A percentile compares a stretch with the other conserved stretches of the same genome.
These are phyloP conservation scores for Andrena praecox DNA, from an alignment of 2,888 invertebrate species.

Conservation along the genomic window DNA sequence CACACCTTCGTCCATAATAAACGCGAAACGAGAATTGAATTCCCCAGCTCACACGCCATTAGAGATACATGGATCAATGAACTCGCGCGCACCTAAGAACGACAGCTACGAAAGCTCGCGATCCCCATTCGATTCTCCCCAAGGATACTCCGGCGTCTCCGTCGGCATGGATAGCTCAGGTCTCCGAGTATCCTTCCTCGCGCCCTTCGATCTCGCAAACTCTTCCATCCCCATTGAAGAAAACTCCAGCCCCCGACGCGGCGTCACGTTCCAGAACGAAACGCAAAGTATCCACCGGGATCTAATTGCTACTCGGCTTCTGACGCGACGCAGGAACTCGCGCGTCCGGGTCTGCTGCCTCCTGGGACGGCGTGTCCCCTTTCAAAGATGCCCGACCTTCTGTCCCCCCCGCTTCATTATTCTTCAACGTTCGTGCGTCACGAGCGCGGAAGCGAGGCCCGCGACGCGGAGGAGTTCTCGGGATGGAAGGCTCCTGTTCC, in stretches of 20 bases:
- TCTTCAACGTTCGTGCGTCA: constrained; percentile 23
- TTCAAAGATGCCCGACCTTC: constrained; percentile 31
- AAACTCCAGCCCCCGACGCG: not conserved
- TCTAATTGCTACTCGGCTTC: constrained; percentile 32
- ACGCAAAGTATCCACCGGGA: not conserved
- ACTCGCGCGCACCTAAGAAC: too few relatives aligned
- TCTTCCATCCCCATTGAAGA: too few relatives aligned
- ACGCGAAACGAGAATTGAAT: too few relatives aligned
- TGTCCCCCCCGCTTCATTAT: constrained; percentile 37
- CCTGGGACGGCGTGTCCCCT: constrained; percentile 28
- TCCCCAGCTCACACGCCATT: too few relatives aligned
- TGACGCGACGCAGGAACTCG: constrained; percentile 23
- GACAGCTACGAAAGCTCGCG: too few relatives aligned
- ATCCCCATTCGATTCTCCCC: too few relatives aligned
- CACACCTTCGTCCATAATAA: too few relatives aligned
- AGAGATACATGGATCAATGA: too few relatives aligned
- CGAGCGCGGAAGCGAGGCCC: not conserved
- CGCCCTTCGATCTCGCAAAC: too few relatives aligned
- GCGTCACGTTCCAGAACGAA: not conserved
- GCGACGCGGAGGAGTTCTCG: not conserved
- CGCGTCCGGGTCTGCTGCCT: constrained; percentile 1
- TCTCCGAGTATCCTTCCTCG: too few relatives aligned
- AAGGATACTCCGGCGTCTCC: too few relatives aligned
- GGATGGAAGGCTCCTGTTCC: not conserved
- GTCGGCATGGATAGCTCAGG: too few relatives aligned